These are phyloP conservation scores for Centruroides sculpturatus DNA, from an alignment of 1,140 invertebrate genomes.

Conservation along the genomic window DNA sequence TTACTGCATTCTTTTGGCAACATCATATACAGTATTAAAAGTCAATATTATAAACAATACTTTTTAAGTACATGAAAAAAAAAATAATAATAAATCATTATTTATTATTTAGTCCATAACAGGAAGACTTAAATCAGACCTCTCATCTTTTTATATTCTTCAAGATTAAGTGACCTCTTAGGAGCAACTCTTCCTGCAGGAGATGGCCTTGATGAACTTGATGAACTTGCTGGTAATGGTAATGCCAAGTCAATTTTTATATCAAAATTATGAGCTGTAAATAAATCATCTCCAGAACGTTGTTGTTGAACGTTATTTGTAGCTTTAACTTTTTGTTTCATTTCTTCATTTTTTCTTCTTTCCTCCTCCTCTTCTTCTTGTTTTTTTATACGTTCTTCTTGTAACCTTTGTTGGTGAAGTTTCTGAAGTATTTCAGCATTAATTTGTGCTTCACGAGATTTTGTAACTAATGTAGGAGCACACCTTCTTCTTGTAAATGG, in stretches of 20 bases:
- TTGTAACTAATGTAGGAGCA: constrained; percentile 47
- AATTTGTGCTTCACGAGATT: constrained; percentile 17
- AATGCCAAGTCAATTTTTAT: constrained; percentile 69
- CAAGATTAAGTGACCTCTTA: constrained; percentile 76
- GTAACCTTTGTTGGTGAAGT: constrained; percentile 16
- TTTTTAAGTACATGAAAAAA: too few species aligned
- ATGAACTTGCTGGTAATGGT: constrained; percentile 25
- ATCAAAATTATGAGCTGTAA: constrained; percentile 90
- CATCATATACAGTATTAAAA: too few species aligned
- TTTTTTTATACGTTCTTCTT: neutral
- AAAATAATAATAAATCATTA: too few species aligned
- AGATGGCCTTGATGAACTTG: constrained; percentile 21
- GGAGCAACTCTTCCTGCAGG: constrained; percentile 44
- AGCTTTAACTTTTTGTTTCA: constrained; percentile 5
- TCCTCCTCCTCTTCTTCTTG: constrained; percentile 7
- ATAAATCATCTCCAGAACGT: constrained; percentile 46
- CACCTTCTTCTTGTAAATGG: constrained; percentile 87
- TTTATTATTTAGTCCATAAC: neutral
- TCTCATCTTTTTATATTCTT: constrained; percentile 92
- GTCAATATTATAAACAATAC: too few species aligned
- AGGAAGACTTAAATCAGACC: constrained; percentile 32
- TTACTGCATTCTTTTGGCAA: too few species aligned
- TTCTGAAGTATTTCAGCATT: constrained; percentile 16
- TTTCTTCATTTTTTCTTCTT: constrained; percentile 6
- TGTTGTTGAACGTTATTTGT: neutral